Evolutionary conservation across 2,797 vertebrate genomes (phyloP), one percentile per base, ranked within the genome.

Genomic region (Hoplostethus atlanticus): DNA sequence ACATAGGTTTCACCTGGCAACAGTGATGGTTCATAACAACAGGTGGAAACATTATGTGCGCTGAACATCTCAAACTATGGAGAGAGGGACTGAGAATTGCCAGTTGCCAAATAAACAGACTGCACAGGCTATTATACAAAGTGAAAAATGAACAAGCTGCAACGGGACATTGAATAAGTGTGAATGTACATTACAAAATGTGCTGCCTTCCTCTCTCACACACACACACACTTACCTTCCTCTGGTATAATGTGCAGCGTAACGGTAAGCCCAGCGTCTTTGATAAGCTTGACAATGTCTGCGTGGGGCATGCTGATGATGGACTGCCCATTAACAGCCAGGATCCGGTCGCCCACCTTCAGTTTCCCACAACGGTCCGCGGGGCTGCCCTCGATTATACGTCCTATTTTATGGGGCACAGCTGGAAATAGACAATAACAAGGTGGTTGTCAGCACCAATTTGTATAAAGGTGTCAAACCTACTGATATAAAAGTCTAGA

Each of bases 241-340:
- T 99, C 98, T 78, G 98, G 98, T 90, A 99, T 97, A 94, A 99
- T 98, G 93, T 97, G 97, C 87, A 99, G 96, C 57, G 97, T 99
- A 89, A 99, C 98, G 44, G 96, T 97, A 73, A 99, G 96, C 70
- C 98, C 98, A 4, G 98, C 98, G 40, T 99, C 98, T 94, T 99
- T 99, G 93, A 99, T 99, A 86, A 99, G 96, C 89, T 99, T 99
- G 90, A 99, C 98, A 38, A 99, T 99, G 92, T 99, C 98, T 62
- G 98, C 98, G 63, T 99, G 98, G 81, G 98, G 98, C 98, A 99
- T 99, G 94, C 96, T 99, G 92, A 99, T 97, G 90, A 99, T 99
- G 76, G 97, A 98, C 94, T 99, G 98, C 91, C 97, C 95, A 17
- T 99, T 99, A 89, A 99, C 98, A 34, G 98, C 98, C 95, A 99